phyloP scores from a whole-genome alignment of 2,888 invertebrate genomes.

The Corbicula japonica region DNA sequence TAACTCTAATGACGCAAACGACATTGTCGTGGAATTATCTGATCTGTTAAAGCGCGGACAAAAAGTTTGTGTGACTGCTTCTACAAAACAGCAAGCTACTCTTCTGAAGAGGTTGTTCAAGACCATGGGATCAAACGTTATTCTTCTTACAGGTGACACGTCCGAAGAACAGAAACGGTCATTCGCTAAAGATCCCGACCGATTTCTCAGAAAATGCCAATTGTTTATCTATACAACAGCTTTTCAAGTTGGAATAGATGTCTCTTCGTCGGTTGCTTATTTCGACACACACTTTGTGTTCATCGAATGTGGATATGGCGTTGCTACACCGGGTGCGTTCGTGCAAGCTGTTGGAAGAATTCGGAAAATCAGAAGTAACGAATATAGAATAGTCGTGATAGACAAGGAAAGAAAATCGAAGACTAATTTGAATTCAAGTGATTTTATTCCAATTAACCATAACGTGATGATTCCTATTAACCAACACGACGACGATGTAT shows the following conservation, averaged over 20 bases:
- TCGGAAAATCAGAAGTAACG: constrained; percentile 16
- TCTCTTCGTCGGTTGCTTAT: constrained; percentile 7
- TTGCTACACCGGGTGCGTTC: constrained; percentile 29
- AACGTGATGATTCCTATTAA: not conserved
- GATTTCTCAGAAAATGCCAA: constrained; percentile 9
- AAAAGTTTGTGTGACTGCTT: constrained; percentile 15
- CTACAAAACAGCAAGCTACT: constrained; percentile 8
- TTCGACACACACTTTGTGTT: constrained; percentile 28
- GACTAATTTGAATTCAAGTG: not conserved
- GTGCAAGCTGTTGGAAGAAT: constrained; percentile 25
- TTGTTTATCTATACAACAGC: constrained; percentile 25
- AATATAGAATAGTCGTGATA: constrained; percentile 20
- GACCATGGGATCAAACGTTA: constrained; percentile 17
- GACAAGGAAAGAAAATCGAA: constrained; percentile 2
- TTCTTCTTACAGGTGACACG: constrained; percentile 8
- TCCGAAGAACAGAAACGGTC: constrained; percentile 5
- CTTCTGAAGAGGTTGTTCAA: not conserved
- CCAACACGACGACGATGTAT: not conserved
- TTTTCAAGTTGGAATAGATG: constrained; percentile 37
- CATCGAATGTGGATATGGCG: constrained; percentile 18
- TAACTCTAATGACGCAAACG: not conserved
- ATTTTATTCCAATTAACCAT: constrained; percentile 1
- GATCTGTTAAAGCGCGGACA: constrained; percentile 3
- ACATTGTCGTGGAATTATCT: constrained; percentile 25
- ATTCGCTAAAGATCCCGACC: constrained; percentile 22